Evolutionary conservation across 2,888 invertebrate genomes (phyloP), one percentile per base, ranked within the genome.

Genomic region (Eristalis tenax): DNA sequence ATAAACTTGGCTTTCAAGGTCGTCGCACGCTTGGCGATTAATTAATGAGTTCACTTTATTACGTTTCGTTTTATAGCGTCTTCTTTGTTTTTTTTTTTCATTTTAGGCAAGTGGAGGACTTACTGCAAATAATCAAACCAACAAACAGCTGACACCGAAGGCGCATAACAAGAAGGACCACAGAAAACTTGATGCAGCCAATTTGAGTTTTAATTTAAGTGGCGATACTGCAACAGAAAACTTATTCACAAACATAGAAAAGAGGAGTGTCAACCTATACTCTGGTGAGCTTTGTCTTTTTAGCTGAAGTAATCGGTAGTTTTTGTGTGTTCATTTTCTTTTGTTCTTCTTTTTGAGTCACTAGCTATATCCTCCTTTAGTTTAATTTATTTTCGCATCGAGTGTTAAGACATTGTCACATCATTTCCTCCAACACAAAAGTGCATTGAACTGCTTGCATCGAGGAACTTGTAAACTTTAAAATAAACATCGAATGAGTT

Each of bases 21-120:
- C 86, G 59, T 15, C 23, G 11, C 10, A 8, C n/a, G n/a, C 50
- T 63, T 26, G 28, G 43, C 15, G 32, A 65, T 32, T 65, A 26
- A 26, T 70, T 61, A 71, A 64, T 61, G 38, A 77, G 69, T 13
- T 69, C 79, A 71, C 80, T 65, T 76, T 75, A 78, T 83, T 75
- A 28, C 50, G 50, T 50, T 18, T n/a, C 18, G 71, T 83, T 84
- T 38, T 64, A 66, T 73, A 18, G 8, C 75, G 32, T 38, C 63
- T 75, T 68, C 43, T 13, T 73, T 79, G 73, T 82, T 69, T 59
- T 22, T 80, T 78, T 59, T 57, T 74, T 8, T 50, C 80, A 13
- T 89, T 89, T 64, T 89, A 91, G 91, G 89, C 91, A 23, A 91
- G 90, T 88, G 91, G 91, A 66, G 18, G 74, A 22, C 65, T 83